phyloP scores from a whole-genome alignment of 2,888 invertebrate genomes.

The Lasius platythorax region DNA sequence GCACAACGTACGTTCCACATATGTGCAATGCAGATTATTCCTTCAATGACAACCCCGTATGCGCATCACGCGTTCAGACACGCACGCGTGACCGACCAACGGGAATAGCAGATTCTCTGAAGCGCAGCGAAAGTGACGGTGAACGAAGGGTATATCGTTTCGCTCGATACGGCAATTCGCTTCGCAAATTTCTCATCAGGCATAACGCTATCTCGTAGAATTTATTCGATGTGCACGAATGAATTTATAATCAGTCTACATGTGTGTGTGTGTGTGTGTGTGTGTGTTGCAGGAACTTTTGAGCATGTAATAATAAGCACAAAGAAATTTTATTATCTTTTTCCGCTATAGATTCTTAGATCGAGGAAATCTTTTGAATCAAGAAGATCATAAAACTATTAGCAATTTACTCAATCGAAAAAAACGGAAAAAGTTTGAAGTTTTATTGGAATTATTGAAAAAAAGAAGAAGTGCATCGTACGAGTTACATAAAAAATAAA shows the following conservation, averaged over 20 bases:
- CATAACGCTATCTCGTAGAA: slow-evolving; percentile 8
- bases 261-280: not conserved
- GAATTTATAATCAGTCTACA: not conserved
- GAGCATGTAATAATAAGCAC: not conserved
- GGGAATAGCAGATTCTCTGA: slow-evolving; percentile 64
- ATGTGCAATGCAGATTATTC: slow-evolving; percentile 71
- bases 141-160: slow-evolving; percentile 39
- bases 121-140: slow-evolving; percentile 77
- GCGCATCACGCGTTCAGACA: slow-evolving; percentile 77
- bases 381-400: not conserved
- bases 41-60: slow-evolving; percentile 79
- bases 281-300: not conserved
- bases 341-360: not conserved
- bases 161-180: slow-evolving; percentile 35
- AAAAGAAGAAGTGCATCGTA: not conserved
- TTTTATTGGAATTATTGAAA: not conserved
- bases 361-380: not conserved
- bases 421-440: not conserved
- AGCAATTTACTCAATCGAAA: not conserved
- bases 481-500: not conserved
- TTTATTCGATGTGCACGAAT: not conserved
- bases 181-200: slow-evolving; percentile 28
- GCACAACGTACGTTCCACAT: slow-evolving; percentile 60
- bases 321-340: not conserved
- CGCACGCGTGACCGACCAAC: slow-evolving; percentile 61